Base-by-base conservation (phyloP, 2,888 invertebrate genomes). In the Poecilobothrus nobilitatus region DNA sequence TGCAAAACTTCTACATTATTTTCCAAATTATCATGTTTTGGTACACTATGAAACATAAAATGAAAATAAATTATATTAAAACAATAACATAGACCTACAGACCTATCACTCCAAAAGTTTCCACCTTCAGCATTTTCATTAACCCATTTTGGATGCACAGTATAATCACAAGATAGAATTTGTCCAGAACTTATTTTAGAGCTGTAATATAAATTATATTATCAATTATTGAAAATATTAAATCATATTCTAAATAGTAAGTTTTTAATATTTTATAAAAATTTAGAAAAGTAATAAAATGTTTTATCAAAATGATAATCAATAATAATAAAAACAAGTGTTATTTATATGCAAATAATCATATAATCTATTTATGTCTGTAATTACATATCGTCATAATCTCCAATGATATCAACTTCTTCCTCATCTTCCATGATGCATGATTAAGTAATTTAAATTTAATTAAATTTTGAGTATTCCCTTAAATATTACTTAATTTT, bases 71-170 rank as follows among this genome's bases (percentile, higher is more conserved):
- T 67, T n/a, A n/a, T n/a, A n/a, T n/a, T n/a, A n/a, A n/a, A n/a
- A n/a, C n/a, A n/a, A n/a, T n/a, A n/a, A 37, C 10, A 10, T 37
- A 37, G n/a, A n/a, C n/a, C n/a, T n/a, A 63, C 33, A 67, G 41
- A 70, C 69, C 70, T 70, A 63, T 71, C 71, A 12, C 65, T 73
- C 69, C 71, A 71, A 64, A 71, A 73, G n/a, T 70, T 71, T 18
- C 70, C 70, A 34, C 67, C 70, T 20, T 79, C 85, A n/a, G 86
- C 82, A 53, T 86, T 85, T 75, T 88, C 88, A 63, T 87, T 79
- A 21, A 88, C 80, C 88, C 88, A 88, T 72, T 87, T 86, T 2
- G 86, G 86, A 73, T 86, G 87, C 18, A 87, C 86, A 2, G 86
- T 87, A 73, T 87, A 88, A 75, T 87, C 87, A 69, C 86, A 84